Base-by-base conservation (phyloP, 2,113 vertebrate species). In the Psilopsiagon aymara region DNA sequence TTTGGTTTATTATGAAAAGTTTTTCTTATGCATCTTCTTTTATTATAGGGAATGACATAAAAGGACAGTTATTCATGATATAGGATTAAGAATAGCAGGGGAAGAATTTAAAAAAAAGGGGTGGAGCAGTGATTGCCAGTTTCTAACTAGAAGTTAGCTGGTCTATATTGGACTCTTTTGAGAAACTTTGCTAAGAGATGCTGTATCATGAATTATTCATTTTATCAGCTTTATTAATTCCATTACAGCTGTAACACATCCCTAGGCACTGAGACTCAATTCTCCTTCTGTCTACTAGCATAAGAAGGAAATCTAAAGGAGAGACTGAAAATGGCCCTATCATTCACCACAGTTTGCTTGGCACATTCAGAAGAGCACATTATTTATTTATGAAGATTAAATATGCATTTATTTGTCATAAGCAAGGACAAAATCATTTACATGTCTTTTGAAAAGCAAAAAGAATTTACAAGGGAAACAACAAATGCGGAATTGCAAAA, bases 191-290 rank as follows among this genome's bases (percentile, higher is more conserved):
- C 91, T 57, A 83, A 78, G 69, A 78, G 23, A 55, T 81, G 33
- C 7, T 84, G 39, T 73, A 87, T 82, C 66, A 33, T 89, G 41
- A 96, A 85, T 90, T 62, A 94, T 80, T 93, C 21, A 94, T 93
- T 94, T 88, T 87, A 55, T 81, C 91, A 84, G 49, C 89, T 91
- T 92, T 95, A 70, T 97, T 94, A 96, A 97, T 96, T 96, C 59
- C 13, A 62, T 95, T 95, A 95, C 17, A 93, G 77, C 0, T 2
- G 52, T 49, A 91, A 81, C 29, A 73, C n/a, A 62, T 80, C 59
- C 63, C 41, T 46, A 47, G 86, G 81, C 85, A 92, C 14, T 60
- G 37, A 94, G 41, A 85, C 57, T 95, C 84, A 92, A 84, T 91
- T 66, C 85, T 73, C 69, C 52, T 64, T 95, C 83, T 96, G 13